These are phyloP conservation scores for Nemotelus pantherinus DNA, from an alignment of 2,888 invertebrate genomes.

Conservation along the genomic window DNA sequence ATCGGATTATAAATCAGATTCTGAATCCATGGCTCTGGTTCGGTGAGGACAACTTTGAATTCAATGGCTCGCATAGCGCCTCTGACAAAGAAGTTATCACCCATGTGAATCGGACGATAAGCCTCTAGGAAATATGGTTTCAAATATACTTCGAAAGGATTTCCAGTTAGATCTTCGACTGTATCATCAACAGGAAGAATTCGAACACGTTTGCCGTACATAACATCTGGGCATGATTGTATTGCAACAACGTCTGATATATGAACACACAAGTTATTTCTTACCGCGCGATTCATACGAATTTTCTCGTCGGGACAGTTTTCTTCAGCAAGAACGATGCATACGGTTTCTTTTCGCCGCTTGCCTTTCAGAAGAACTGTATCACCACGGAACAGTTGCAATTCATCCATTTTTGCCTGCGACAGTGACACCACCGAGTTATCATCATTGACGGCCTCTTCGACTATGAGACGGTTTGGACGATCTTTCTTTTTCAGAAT, in stretches of 20 bases:
- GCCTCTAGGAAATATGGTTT: constrained; percentile 99
- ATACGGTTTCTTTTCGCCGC: constrained; percentile 96
- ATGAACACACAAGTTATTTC: constrained; percentile 95
- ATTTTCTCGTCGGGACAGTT: constrained; percentile 97
- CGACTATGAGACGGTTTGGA: constrained; percentile 97
- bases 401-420: constrained; percentile 98
- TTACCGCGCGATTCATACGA: constrained; percentile 95
- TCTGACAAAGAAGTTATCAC: constrained; percentile 96
- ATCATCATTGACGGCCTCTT: constrained; percentile 98
- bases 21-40: constrained; percentile 75
- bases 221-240: constrained; percentile 94
- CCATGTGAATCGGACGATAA: constrained; percentile 97
- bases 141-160: constrained; percentile 95
- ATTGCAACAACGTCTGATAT: constrained; percentile 96
- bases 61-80: constrained; percentile 99
- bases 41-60: constrained; percentile 99
- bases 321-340: constrained; percentile 97
- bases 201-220: constrained; percentile 97
- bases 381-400: constrained; percentile 97
- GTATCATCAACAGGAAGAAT: constrained; percentile 99
- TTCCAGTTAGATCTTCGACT: constrained; percentile 96
- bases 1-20: no score
- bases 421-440: constrained; percentile 97
- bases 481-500: constrained; percentile 97
- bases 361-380: constrained; percentile 97